Conservation (phyloP, 2,888 invertebrate genomes). For the Dicycla oo region DNA sequence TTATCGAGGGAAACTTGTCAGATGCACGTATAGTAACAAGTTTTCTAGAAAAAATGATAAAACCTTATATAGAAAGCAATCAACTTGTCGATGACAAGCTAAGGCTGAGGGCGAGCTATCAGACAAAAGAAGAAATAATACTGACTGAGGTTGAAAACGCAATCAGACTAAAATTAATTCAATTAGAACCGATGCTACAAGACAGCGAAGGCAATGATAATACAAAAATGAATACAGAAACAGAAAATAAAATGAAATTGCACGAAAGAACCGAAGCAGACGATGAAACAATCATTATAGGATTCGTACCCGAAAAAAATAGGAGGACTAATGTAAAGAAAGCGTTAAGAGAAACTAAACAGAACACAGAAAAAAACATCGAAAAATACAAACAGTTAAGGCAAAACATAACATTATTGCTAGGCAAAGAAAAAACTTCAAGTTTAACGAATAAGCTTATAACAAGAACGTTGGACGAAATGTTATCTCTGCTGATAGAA, state of each 20-base stretch:
- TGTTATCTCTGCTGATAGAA: conserved; percentile 73
- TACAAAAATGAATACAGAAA: conserved; percentile 39
- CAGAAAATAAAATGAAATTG: conserved; percentile 62
- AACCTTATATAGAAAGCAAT: conserved; percentile 65
- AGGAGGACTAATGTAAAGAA: conserved; percentile 14
- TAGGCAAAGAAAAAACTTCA: conserved; percentile 75
- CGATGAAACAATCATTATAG: conserved; percentile 77
- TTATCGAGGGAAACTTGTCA: conserved; percentile 49
- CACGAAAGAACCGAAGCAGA: conserved; percentile 59
- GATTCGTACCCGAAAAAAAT: conserved; percentile 68
- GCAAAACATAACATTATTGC: conserved; percentile 69
- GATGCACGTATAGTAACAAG: conserved; percentile 59
- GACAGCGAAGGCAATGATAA: conserved; percentile 63
- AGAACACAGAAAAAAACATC: conserved; percentile 58
- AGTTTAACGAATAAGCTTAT: conserved; percentile 73
- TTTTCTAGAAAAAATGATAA: conserved; percentile 69
- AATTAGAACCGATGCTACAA: conserved; percentile 73
- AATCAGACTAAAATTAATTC: conserved; percentile 70
- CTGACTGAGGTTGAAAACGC: conserved; percentile 60
- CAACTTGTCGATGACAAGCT: neutral
- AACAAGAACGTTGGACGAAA: conserved; percentile 74
- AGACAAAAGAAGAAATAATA: conserved; percentile 29
- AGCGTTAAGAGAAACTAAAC: neutral
- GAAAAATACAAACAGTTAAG: conserved; percentile 75
- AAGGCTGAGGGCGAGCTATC: rapidly evolving